Conservation (phyloP, 2,113 vertebrate genomes). For the Poeciliopsis retropinna region DNA sequence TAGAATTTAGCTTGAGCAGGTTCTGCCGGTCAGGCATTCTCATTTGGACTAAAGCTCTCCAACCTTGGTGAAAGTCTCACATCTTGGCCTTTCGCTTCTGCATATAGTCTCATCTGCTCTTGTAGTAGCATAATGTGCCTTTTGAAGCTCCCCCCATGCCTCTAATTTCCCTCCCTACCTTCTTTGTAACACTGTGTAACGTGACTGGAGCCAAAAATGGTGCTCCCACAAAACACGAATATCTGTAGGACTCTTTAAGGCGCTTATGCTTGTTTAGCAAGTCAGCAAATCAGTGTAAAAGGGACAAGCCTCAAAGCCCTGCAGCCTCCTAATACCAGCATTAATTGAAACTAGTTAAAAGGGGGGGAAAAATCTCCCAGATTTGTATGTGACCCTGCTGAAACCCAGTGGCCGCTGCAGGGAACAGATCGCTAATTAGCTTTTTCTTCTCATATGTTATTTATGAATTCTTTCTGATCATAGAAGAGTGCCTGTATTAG, state of each 20-base stretch:
- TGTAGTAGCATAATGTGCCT: conserved; percentile 10
- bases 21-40: not conserved
- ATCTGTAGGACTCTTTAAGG: conserved; percentile 18
- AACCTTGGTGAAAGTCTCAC: not conserved
- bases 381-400: conserved; percentile 31
- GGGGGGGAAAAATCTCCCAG: not conserved
- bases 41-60: not conserved
- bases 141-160: conserved; percentile 27
- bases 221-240: conserved; percentile 10
- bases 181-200: not conserved
- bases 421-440: conserved; percentile 62
- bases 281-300: conserved; percentile 42
- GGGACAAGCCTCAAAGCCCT: conserved; percentile 12
- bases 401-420: conserved; percentile 35
- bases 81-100: not conserved
- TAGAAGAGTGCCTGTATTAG: conserved; percentile 31
- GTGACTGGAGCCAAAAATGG: conserved; percentile 13
- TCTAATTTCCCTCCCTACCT: not conserved
- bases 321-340: conserved; percentile 10
- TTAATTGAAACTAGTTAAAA: conserved; percentile 48
- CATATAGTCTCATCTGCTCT: not conserved
- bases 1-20: not conserved
- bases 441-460: conserved; percentile 61
- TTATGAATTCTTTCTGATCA: conserved; percentile 73
- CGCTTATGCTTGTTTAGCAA: conserved; percentile 20